Conservation (phyloP, 1,140 invertebrate genomes). For the Bombus confusus region DNA sequence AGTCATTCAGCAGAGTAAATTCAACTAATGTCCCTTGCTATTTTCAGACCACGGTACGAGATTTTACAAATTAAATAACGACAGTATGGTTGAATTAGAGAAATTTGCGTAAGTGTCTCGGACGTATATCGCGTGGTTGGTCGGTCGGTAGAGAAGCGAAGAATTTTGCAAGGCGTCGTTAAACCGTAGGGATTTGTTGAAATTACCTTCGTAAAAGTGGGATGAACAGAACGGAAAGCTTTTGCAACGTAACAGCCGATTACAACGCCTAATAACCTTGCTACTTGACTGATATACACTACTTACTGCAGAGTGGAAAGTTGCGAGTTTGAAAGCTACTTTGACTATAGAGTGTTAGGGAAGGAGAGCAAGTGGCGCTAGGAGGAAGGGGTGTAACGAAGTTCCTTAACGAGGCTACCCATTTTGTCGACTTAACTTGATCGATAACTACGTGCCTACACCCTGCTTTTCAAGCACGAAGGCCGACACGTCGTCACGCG, state of each 20-base stretch:
- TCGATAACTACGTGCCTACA: constrained; percentile 74
- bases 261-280: constrained; percentile 70
- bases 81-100: too few relatives aligned
- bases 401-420: constrained; percentile 78
- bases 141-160: too few relatives aligned
- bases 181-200: neutral
- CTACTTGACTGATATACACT: constrained; percentile 67
- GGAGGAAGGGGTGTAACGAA: constrained; percentile 68
- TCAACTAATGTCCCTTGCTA: neutral
- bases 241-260: constrained; percentile 64
- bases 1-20: neutral
- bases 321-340: constrained; percentile 77
- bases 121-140: neutral
- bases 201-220: constrained; percentile 11
- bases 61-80: neutral
- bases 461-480: constrained; percentile 61
- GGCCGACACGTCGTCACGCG: constrained; percentile 58
- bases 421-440: constrained; percentile 74
- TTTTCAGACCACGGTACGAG: neutral
- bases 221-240: constrained; percentile 43
- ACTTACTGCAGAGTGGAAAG: constrained; percentile 74
- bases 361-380: constrained; percentile 43
- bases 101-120: neutral
- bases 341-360: constrained; percentile 64
- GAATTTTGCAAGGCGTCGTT: neutral